Base-by-base conservation (phyloP, 2,113 vertebrate genomes). In the Cettia cetti region DNA sequence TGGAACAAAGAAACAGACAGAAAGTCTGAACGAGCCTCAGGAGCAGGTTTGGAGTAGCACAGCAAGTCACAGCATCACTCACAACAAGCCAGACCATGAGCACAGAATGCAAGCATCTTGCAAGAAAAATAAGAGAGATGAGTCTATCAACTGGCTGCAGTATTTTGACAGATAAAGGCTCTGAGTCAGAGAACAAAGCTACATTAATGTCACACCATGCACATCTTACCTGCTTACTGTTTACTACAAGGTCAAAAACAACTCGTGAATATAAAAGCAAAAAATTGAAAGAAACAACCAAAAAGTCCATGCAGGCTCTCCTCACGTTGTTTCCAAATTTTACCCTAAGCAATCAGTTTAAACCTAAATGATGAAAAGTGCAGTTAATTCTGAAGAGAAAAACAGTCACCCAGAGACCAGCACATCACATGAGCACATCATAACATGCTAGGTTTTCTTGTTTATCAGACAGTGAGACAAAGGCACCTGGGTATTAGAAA, bases 231-330 rank as follows among this genome's bases (percentile, higher is more conserved):
- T 4, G 21, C 59, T 53, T 82, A 57, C 50, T 59, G 10, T 27
- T 82, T 64, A 54, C 44, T 74, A 89, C 63, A 95, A 93, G 77
- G 77, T 89, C 85, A 93, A 56, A 82, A 87, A 0, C 75, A 89
- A 71, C 26, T 5, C 16, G 57, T 40, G 45, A 27, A 24, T 23
- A 72, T 35, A 77, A 86, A 83, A 52, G 22, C 27, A 61, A 60
- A 57, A 65, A 45, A 71, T 72, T n/a, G 45, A 83, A 90, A 59
- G n/a, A 61, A 95, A 72, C 23, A 18, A 69, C 13, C 50, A n/a
- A 61, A 50, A 56, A 21, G 8, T 5, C 63, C 11, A 16, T 2
- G 11, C 17, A 93, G 75, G 4, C 10, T 23, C 33, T 90, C 15
- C 74, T 83, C 66, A 53, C 11, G 10, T 44, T 80, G 42, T n/a